Base-by-base conservation (phyloP, 1,140 invertebrate genomes). In the Meteorus sp. region DNA sequence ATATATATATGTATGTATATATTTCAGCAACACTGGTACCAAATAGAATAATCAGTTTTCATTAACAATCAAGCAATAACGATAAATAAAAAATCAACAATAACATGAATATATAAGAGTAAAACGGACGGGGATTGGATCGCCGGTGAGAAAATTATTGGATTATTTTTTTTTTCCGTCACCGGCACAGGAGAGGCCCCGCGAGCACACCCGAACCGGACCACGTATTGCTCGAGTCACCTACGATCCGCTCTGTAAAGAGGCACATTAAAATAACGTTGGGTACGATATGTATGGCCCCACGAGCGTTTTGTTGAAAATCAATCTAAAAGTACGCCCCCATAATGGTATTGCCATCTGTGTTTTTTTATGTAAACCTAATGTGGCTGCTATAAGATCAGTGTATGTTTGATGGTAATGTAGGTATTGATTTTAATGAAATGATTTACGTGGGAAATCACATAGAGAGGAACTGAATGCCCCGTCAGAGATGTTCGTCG, bases 221-320 rank as follows among this genome's bases (percentile, higher is more conserved):
- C 66, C 68, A 64, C 65, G 65, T 62, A 65, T 62, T 52, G 55
- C 60, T 62, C 55, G 51, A 62, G 57, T 62, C 60, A 65, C 63
- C 60, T 58, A 65, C 63, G 58, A 54, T 58, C 54, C 63, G 50
- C 60, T 57, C 37, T 31, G 48, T 50, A 15, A 64, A 62, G 68
- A 67, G 64, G 64, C 66, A 76, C 74, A 75, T 78, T 75, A 78
- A 77, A 77, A 75, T 78, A 78, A 77, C 72, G 73, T 72, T 64
- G 69, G 70, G 66, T 73, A 66, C 60, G 31, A 48, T 48, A 23
- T 56, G 35, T 50, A 41, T 68, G 67, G 66, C 65, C 69, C 61
- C 60, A 67, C 65, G 68, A 23, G 67, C 75, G n/a, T 69, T 71
- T 77, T 73, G 20, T 78, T 77, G 74, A 78, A 77, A 78, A 78